Percentiles rank a stretch among this genome's conserved stretches.
These are phyloP conservation scores for Antedon mediterranea DNA, from an alignment of 53 echinoderm and acorn worm genomes.

Conservation along the genomic window DNA sequence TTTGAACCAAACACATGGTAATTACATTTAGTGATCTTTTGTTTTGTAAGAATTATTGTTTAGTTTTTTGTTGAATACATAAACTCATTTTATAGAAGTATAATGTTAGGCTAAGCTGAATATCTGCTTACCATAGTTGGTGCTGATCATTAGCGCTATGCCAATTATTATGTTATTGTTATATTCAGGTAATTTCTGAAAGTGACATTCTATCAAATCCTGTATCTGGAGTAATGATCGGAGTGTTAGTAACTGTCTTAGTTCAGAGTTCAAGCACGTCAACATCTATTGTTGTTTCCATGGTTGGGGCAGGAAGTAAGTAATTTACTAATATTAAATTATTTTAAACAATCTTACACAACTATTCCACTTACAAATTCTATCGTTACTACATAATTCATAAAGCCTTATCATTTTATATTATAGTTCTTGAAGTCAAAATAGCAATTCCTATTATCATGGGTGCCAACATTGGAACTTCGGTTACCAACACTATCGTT, in stretches of 20 bases:
- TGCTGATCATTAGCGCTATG: too few relatives aligned
- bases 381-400: too few relatives aligned
- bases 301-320: constrained; percentile 66
- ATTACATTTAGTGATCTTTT: too few relatives aligned
- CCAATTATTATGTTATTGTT: background rate
- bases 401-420: background rate
- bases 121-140: too few relatives aligned
- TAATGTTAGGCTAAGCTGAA: too few relatives aligned
- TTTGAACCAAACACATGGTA: too few relatives aligned
- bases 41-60: too few relatives aligned
- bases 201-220: constrained; percentile 45
- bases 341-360: too few relatives aligned
- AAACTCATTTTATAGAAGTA: too few relatives aligned
- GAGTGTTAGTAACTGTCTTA: constrained; percentile 77
- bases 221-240: constrained; percentile 76
- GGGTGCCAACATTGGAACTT: constrained; percentile 97
- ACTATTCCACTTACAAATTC: too few relatives aligned
- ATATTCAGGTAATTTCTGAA: background rate
- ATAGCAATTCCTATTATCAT: constrained; percentile 79
- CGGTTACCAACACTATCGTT: constrained; percentile 88
- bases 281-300: constrained; percentile 76
- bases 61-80: too few relatives aligned
- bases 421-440: constrained; percentile 37
- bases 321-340: background rate
- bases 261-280: constrained; percentile 94